Base-by-base conservation (phyloP, 2,888 invertebrate species). In the Barypeithes pellucidus region DNA sequence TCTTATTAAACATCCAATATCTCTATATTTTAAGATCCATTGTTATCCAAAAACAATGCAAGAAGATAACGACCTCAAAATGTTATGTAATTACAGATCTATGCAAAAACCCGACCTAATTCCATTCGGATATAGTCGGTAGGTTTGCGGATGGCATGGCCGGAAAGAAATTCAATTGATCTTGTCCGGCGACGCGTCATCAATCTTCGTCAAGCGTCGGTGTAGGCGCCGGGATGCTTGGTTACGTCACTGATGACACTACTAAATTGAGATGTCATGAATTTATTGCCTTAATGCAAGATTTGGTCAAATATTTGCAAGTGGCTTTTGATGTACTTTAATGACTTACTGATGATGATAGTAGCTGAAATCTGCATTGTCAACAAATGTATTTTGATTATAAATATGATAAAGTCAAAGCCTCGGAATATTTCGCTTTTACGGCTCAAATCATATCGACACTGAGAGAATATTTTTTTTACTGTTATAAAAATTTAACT, bases 161-260 rank as follows among this genome's bases (percentile, higher is more conserved):
- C 84, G 87, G 87, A 88, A 87, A 87, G 87, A 87, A 88, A 88
- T 88, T 88, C 87, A 88, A 88, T 88, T 88, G 88, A 88, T 88
- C 87, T 88, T 86, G 87, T 87, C 87, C 86, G 84, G 86, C 67
- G 85, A 85, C 85, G 86, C 85, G 85, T 85, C 83, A 88, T 88
- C 85, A 86, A 86, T 88, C 88, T 88, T 87, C 87, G 87, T 87
- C 86, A 86, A 80, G 81, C 83, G 84, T 83, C 84, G 80, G 81
- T 76, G 69, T 68, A 70, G 72, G 77, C 77, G 77, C 75, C 76
- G 60, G 41, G 66, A 73, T 66, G 69, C 54, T 52, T 54, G 69
- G 43, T 62, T 57, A 61, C 50, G 41, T 60, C 61, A 47, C 24
- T 29, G 80, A 78, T 77, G 77, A 75, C 73, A 33, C 70, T 71